A percentile compares a stretch with the other conserved stretches of the same genome.
phyloP scores from a whole-genome alignment of 2,113 vertebrate genomes.

The Malurus elegans region DNA sequence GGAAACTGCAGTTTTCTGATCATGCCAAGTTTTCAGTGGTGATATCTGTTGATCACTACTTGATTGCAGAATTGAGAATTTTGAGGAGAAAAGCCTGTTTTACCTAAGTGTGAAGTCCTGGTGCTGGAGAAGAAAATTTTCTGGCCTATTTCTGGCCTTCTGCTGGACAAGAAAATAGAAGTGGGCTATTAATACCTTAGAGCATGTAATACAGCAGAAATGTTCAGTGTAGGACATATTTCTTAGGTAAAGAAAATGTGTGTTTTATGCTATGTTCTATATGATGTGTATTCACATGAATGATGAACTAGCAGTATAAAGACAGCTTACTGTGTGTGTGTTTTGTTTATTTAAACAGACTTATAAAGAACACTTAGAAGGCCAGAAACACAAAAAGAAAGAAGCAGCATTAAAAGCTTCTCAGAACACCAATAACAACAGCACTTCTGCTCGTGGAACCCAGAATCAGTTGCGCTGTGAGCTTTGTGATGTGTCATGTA shows the following conservation, averaged over 20 bases:
- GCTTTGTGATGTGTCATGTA: slow-evolving; percentile 97
- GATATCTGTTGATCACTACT: neutral
- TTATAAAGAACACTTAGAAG: slow-evolving; percentile 97
- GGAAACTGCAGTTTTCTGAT: neutral
- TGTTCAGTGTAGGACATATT: neutral
- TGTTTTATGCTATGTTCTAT: neutral
- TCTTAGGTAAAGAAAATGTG: neutral
- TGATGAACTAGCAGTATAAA: neutral
- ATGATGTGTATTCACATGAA: neutral
- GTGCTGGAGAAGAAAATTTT: neutral
- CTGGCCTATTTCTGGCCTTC: neutral
- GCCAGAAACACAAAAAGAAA: slow-evolving; percentile 99
- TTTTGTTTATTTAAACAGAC: slow-evolving; percentile 80
- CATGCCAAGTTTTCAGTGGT: neutral
- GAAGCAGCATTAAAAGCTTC: slow-evolving; percentile 94
- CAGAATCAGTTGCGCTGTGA: slow-evolving; percentile 98
- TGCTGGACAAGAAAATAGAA: neutral
- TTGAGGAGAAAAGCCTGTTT: neutral
- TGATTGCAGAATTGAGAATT: neutral
- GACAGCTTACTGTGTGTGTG: neutral
- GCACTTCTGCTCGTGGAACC: slow-evolving; percentile 83
- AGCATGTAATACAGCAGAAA: neutral
- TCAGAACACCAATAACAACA: slow-evolving; percentile 82
- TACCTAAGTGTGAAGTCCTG: neutral
- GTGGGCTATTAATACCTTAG: neutral